Evolutionary conservation across 2,888 invertebrate species (phyloP).

Genomic region (Arge pagana): DNA sequence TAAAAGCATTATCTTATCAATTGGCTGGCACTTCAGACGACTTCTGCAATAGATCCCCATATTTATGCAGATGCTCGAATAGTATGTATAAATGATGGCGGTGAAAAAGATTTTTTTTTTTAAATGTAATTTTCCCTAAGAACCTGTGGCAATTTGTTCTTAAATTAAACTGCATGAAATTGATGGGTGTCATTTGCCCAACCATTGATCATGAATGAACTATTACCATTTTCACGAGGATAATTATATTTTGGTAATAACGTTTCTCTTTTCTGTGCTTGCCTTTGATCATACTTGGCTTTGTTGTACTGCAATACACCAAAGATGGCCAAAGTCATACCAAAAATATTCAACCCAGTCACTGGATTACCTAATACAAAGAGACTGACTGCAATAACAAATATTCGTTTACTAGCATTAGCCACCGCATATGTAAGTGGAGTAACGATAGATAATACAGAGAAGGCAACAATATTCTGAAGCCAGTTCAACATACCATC

Average conservation of each 20-base stretch:
- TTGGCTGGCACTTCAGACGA: no score
- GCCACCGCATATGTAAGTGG: conserved; percentile 95
- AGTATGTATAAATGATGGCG: no score
- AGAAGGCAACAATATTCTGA: conserved; percentile 95
- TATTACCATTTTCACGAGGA: conserved; percentile 35
- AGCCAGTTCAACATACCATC: conserved; percentile 92
- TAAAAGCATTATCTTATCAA: no score
- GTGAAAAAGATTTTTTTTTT: no score
- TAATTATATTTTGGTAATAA: conserved; percentile 60
- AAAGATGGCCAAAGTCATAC: conserved; percentile 87
- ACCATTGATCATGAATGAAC: conserved; percentile 45
- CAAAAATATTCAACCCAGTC: conserved; percentile 80
- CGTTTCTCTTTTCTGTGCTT: conserved; percentile 60
- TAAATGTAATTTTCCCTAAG: no score
- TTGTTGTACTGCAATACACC: conserved; percentile 93
- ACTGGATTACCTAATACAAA: conserved; percentile 90
- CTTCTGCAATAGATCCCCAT: no score
- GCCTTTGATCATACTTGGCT: conserved; percentile 73
- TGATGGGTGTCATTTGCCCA: conserved; percentile 40
- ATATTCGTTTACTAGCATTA: conserved; percentile 91
- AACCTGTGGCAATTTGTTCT: conserved; percentile 14
- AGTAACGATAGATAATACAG: conserved; percentile 87
- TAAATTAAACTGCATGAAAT: conserved; percentile 44
- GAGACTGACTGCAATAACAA: conserved; percentile 87
- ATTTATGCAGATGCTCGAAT: no score